Evolutionary conservation across 1,140 invertebrate species (phyloP), one percentile per base, ranked within the genome.

Genomic region (Brachionus rubens): DNA sequence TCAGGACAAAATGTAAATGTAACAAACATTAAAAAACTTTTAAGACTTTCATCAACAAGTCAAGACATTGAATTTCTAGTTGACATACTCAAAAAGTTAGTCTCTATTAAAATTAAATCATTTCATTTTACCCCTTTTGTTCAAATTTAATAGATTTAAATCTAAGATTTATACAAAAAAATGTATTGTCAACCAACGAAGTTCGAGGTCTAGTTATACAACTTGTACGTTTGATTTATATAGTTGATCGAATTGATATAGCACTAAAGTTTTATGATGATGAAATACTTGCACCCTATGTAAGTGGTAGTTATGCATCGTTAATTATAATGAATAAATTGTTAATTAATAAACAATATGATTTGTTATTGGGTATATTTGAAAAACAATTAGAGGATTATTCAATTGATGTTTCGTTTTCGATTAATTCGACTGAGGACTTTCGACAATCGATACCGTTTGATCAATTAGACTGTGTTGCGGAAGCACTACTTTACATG

Each of bases 361-460:
- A 50, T 33, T 40, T 28, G 30, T 19, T 54, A 30, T 19, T 72
- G 16, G 21, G 41, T 14, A 26, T 72, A 21, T 72, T 72, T 54
- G 46, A 50, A 12, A 14, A 50, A n/a, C 68, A 72, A 30, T 19
- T 72, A 10, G 33, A 28, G 24, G 14, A 48, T 14, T 72, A 50
- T 50, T 50, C 46, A 36, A 48, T 9, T 19, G 47, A 50, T 21
- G 24, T 36, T 41, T 72, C 68, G 12, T 72, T 50, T 72, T 72
- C 68, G 6, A 72, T 26, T 33, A 72, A 33, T 21, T 9, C 68
- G 1, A 48, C 9, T 36, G 46, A 50, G n/a, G 28, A 50, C 12
- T 72, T 72, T 28, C 43, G 68, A 36, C 68, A 72, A 50, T 40
- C 16, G 9, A 72, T 72, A 12, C 68, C 68, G 24, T 72, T 72